A percentile compares a stretch with the other conserved stretches of the same genome.
phyloP scores from a whole-genome alignment of 2,113 vertebrate species.

The Polypterus bichir region DNA sequence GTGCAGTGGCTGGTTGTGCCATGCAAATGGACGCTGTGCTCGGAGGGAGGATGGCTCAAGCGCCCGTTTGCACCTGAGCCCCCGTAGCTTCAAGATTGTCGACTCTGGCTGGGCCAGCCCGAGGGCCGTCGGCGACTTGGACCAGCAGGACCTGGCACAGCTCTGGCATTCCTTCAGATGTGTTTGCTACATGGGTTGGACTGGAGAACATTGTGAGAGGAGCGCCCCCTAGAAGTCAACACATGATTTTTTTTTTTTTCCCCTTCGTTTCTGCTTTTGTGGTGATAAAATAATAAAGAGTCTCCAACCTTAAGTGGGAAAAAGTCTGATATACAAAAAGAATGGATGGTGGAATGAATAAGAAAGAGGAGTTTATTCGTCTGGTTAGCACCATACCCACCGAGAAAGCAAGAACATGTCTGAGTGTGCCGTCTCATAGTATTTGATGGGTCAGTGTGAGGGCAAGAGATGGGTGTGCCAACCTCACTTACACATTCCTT shows the following conservation, averaged over 20 bases:
- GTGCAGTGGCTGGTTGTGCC: constrained; percentile 56
- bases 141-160: constrained; percentile 6
- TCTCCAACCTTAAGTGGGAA: no score
- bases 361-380: no score
- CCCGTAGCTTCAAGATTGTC: background rate
- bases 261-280: background rate
- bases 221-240: background rate
- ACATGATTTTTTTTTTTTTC: background rate
- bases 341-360: no score
- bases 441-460: no score
- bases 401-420: no score
- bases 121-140: constrained; percentile 4
- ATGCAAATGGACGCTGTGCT: constrained; percentile 56
- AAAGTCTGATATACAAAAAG: no score
- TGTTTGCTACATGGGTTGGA: constrained; percentile 63
- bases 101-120: background rate
- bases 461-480: no score
- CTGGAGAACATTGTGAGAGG: constrained; percentile 39
- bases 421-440: no score
- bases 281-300: background rate
- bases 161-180: constrained; percentile 44
- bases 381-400: no score
- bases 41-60: constrained; percentile 31
- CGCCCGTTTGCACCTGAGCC: constrained; percentile 33
- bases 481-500: no score